phyloP scores from a whole-genome alignment of 2,113 vertebrate genomes.

The Sus scrofa region T2T-Sscrofa CM000813.6:77204501-77205000 shows the following conservation, averaged over 20 bases:
- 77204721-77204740: too few relatives aligned
- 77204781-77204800: too few relatives aligned
- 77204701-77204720: not conserved
- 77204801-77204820: too few relatives aligned
- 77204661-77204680: not conserved
- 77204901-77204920: not conserved
- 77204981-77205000: not conserved
- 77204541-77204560: not conserved
- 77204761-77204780: too few relatives aligned
- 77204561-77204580: not conserved
- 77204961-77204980: not conserved
- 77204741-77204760: too few relatives aligned
- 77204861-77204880: not conserved
- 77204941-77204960: not conserved
- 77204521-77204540: not conserved
- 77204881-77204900: not conserved
- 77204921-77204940: not conserved
- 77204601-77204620: not conserved
- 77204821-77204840: too few relatives aligned
- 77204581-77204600: not conserved
- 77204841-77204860: too few relatives aligned
- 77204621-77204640: not conserved
- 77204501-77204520: not conserved
- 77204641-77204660: not conserved
- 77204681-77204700: too few relatives aligned